A percentile compares a stretch with the other conserved stretches of the same genome.
Evolutionary conservation across 2,113 vertebrate species (phyloP).

Genomic region (Trinectes maculatus): DNA sequence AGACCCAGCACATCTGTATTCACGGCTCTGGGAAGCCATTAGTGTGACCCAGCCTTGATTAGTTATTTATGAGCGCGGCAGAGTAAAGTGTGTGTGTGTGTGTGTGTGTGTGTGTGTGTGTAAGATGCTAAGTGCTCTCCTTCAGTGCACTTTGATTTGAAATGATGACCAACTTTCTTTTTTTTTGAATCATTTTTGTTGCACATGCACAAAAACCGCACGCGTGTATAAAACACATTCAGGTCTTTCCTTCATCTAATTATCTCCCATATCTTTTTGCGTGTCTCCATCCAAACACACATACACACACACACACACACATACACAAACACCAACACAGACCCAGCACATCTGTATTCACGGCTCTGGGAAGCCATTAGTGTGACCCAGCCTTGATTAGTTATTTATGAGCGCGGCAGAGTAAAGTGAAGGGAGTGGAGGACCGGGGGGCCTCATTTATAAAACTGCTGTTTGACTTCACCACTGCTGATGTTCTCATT

Average conservation of each 20-base stretch:
- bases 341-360: constrained; percentile 64
- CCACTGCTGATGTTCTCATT: constrained; percentile 8
- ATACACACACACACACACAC: constrained; percentile 32
- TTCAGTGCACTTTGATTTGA: constrained; percentile 62
- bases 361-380: constrained; percentile 81
- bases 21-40: constrained; percentile 75
- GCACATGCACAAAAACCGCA: background rate
- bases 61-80: constrained; percentile 15
- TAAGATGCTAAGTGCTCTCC: constrained; percentile 37
- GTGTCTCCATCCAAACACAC: background rate
- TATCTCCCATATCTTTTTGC: no score
- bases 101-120: constrained; percentile 20
- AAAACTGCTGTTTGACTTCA: constrained; percentile 55
- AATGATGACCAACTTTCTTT: constrained; percentile 33
- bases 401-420: constrained; percentile 78
- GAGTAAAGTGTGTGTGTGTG: constrained; percentile 16
- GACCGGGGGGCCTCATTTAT: constrained; percentile 41
- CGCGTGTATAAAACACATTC: constrained; percentile 1
- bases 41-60: constrained; percentile 73
- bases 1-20: constrained; percentile 22
- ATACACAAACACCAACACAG: constrained; percentile 25
- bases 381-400: constrained; percentile 77
- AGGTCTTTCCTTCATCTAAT: constrained; percentile 21
- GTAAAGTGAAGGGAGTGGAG: constrained; percentile 58
- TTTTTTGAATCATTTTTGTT: no score